Conservation (phyloP, 2,888 invertebrate genomes). For the Carabus problematicus region DNA sequence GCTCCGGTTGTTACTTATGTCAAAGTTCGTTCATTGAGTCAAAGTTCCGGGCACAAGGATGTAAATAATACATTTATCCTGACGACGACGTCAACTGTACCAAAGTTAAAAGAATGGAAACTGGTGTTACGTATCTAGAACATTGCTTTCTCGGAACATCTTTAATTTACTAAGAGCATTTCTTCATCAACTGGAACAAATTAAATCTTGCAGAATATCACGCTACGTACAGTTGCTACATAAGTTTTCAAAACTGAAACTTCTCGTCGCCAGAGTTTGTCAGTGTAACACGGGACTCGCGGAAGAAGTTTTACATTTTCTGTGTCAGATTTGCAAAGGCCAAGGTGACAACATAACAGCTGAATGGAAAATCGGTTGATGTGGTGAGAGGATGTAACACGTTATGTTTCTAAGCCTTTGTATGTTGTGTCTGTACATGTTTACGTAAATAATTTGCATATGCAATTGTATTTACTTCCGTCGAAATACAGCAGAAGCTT, state of each 20-base stretch:
- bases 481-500: too few relatives aligned
- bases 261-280: not conserved
- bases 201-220: conserved; percentile 19
- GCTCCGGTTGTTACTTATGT: too few relatives aligned
- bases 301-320: not conserved
- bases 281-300: not conserved
- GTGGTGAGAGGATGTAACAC: too few relatives aligned
- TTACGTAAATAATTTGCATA: too few relatives aligned
- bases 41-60: too few relatives aligned
- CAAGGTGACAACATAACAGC: not conserved
- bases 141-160: not conserved
- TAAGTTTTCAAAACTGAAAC: not conserved
- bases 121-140: not conserved
- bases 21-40: too few relatives aligned
- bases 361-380: too few relatives aligned
- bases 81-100: too few relatives aligned
- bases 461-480: too few relatives aligned
- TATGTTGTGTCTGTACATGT: too few relatives aligned
- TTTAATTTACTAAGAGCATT: conserved; percentile 12
- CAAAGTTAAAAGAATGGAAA: not conserved
- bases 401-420: too few relatives aligned
- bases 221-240: not conserved
- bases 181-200: conserved; percentile 28
- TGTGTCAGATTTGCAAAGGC: not conserved
- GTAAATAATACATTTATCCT: too few relatives aligned